Evolutionary conservation across 1,140 invertebrate genomes (phyloP).

Genomic region (Periplaneta americana): DNA sequence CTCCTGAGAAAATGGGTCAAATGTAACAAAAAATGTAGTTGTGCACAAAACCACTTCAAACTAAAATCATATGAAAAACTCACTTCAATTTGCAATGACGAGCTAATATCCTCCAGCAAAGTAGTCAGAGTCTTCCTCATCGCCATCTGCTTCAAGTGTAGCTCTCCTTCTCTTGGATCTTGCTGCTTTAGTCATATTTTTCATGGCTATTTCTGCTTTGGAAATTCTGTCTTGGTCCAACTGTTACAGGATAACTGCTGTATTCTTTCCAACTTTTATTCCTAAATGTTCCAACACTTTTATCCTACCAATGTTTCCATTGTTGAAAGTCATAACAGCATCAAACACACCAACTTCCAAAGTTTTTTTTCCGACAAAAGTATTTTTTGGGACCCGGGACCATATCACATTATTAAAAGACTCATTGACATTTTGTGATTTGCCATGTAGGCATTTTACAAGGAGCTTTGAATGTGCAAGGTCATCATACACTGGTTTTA

Average conservation of each 20-base stretch:
- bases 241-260: background rate
- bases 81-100: too few relatives aligned
- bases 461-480: background rate
- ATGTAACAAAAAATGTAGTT: too few relatives aligned
- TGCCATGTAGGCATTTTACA: background rate
- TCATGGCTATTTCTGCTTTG: background rate
- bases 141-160: too few relatives aligned
- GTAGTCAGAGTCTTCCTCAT: too few relatives aligned
- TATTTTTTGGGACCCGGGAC: too few relatives aligned
- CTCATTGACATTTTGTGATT: background rate
- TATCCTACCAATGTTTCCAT: too few relatives aligned
- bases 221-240: background rate
- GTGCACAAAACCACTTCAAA: too few relatives aligned
- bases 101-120: too few relatives aligned
- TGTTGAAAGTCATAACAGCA: too few relatives aligned
- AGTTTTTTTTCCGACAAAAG: background rate
- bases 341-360: too few relatives aligned
- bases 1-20: too few relatives aligned
- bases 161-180: background rate
- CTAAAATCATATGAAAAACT: too few relatives aligned
- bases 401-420: background rate
- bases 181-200: background rate
- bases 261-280: background rate
- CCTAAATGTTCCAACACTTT: background rate
- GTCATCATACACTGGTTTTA: background rate